Percentiles rank a stretch among this genome's conserved stretches.
Conservation (phyloP, 2,797 vertebrate species). For the Rhynchotus rufescens region DNA sequence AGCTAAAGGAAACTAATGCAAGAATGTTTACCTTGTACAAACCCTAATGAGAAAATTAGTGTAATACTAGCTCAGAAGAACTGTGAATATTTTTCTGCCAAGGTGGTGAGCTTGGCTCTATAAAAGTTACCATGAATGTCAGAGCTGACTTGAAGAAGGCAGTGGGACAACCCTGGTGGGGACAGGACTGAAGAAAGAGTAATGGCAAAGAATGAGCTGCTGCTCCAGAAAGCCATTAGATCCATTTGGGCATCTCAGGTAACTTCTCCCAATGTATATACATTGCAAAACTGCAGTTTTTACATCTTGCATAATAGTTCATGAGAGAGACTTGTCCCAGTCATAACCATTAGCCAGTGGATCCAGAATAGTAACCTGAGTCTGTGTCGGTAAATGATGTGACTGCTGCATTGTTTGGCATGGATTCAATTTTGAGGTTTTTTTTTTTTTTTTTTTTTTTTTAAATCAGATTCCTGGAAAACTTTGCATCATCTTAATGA, state of each 20-base stretch:
- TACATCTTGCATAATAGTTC: not conserved
- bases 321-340: not conserved
- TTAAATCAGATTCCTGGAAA: not conserved
- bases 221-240: not conserved
- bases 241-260: not conserved
- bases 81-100: not conserved
- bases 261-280: not conserved
- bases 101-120: fast-evolving
- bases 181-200: not conserved
- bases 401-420: not conserved
- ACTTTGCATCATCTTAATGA: not conserved
- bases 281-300: not conserved
- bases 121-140: not conserved
- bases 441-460: not conserved
- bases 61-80: not conserved
- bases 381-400: not conserved
- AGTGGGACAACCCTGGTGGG: not conserved
- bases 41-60: not conserved
- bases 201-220: not conserved
- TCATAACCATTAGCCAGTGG: not conserved
- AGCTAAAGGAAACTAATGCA: not conserved
- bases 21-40: not conserved
- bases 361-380: not conserved
- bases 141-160: not conserved
- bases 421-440: not conserved